Base-by-base conservation (phyloP, 2,797 vertebrate species). In the Luscinia luscinia region DNA sequence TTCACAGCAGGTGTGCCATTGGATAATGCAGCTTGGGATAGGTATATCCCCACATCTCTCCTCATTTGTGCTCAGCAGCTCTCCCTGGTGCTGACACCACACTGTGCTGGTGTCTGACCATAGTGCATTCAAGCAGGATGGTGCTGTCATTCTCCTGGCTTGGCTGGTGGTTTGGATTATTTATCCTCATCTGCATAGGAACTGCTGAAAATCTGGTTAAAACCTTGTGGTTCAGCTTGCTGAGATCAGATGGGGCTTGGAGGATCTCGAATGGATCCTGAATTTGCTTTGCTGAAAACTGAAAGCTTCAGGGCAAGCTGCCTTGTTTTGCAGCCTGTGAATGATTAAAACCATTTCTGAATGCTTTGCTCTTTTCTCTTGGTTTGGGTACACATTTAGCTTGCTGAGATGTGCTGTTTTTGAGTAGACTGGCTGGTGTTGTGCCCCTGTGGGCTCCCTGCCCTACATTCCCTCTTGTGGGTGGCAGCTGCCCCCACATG, bases 261-360 rank as follows among this genome's bases (percentile, higher is more conserved):
- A 66, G 45, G 58, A 48, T 68, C 34, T 69, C 0, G 4, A 49
- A 28, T 41, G 26, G 74, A 73, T 88, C 88, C 74, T 14, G 26
- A 30, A 69, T 66, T 84, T 72, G 36, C 66, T 93, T 66, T 76
- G 49, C 68, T 64, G 80, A 45, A 87, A 92, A 83, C 75, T 10
- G 55, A 84, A 93, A 78, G 76, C 90, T 95, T 69, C 59, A 23
- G 80, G 85, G 86, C 23, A 52, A 75, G 62, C 83, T 88, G 93
- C 76, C 69, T 84, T 94, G 74, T 91, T 90, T 91, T 90, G 88
- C 80, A 88, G 80, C 59, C 73, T 91, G 63, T 90, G 83, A 95
- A 88, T 95, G 95, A 95, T 94, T 94, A 66, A 95, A 94, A 95
- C 51, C 8, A 32, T 90, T 95, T 94, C 77, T 94, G 88, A 93